Evolutionary conservation across 2,797 vertebrate species (phyloP).

Genomic region (Prunella strophiata): DNA sequence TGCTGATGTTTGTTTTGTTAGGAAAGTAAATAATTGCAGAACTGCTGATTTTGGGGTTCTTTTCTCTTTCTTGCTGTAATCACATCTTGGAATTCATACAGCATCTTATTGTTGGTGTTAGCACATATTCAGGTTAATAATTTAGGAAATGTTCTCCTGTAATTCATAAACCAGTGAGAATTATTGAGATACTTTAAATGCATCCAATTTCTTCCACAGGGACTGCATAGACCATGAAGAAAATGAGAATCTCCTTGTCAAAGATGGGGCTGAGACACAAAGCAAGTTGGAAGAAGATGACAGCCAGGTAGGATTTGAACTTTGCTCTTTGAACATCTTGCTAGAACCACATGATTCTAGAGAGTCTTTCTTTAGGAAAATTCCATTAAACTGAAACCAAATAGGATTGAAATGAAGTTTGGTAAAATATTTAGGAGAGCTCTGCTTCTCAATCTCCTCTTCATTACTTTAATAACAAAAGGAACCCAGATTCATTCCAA

Average conservation of each 20-base stretch:
- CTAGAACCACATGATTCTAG: not conserved
- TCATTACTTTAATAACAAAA: not conserved
- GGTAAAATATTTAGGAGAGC: not conserved
- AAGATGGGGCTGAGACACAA: not conserved
- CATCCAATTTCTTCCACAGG: not conserved
- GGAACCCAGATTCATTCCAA: not conserved
- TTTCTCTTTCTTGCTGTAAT: not conserved
- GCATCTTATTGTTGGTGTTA: not conserved
- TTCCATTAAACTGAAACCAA: not conserved
- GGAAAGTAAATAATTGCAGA: not conserved
- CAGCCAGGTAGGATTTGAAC: not conserved
- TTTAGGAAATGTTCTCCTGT: not conserved
- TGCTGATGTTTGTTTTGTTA: not conserved
- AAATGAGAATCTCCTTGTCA: not conserved
- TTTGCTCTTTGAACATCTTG: not conserved
- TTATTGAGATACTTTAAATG: not conserved
- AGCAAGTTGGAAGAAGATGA: not conserved
- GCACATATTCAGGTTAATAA: not conserved
- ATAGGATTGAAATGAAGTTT: not conserved
- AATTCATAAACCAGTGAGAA: not conserved
- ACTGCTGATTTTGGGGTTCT: not conserved
- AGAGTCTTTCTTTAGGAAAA: not conserved
- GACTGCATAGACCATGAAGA: not conserved
- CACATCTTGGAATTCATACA: not conserved
- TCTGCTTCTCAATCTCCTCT: not conserved